phyloP scores from a whole-genome alignment of 2,113 vertebrate species.

The Boulengeromyrus knoepffleri region DNA sequence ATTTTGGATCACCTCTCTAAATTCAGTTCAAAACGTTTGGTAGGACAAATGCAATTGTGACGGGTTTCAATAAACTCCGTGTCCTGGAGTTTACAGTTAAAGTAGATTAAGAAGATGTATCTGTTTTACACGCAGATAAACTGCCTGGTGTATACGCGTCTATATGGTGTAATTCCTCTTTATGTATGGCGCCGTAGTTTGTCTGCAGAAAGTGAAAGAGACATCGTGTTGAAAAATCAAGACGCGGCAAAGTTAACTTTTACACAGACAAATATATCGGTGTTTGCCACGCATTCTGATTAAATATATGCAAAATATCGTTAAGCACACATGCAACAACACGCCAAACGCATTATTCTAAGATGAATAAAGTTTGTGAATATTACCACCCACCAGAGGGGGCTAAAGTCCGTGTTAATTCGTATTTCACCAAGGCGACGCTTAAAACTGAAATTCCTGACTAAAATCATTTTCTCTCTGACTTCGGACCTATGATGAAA shows the following conservation, averaged over 20 bases:
- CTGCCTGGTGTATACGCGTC: background rate
- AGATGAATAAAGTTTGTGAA: background rate
- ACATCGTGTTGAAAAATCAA: background rate
- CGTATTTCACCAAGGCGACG: background rate
- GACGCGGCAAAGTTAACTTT: background rate
- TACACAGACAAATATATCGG: background rate
- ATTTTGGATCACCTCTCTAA: background rate
- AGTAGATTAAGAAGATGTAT: background rate
- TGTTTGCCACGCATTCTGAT: background rate
- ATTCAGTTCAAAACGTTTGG: background rate
- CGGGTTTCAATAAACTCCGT: background rate
- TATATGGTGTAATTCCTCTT: background rate
- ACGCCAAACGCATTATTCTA: background rate
- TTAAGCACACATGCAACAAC: background rate
- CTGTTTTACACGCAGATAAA: background rate
- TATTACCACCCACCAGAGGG: background rate
- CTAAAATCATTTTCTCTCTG: background rate
- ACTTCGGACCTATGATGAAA: background rate
- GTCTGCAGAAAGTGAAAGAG: background rate
- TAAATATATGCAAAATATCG: background rate
- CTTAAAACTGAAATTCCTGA: background rate
- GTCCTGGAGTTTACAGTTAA: background rate
- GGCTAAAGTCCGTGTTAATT: background rate
- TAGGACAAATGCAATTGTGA: background rate
- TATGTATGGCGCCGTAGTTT: background rate